Conservation (phyloP, 2,113 vertebrate species). For the Callochromis pleurospilus region DNA sequence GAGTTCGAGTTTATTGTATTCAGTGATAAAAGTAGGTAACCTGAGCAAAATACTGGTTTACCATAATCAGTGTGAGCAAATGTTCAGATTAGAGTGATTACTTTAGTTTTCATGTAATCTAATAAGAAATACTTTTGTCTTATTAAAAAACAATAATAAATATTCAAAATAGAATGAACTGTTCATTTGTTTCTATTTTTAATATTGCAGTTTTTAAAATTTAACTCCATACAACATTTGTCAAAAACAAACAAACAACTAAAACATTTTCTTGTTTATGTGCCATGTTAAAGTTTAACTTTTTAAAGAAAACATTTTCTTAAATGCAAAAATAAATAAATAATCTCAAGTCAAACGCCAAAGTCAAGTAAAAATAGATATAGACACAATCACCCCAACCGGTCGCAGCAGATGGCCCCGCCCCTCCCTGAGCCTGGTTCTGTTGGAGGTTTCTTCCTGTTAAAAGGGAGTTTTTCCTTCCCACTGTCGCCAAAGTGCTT, state of each 20-base stretch:
- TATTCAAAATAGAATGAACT: neutral
- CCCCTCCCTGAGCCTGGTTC: neutral
- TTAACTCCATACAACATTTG: neutral
- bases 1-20: neutral
- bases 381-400: neutral
- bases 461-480: neutral
- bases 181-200: neutral
- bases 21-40: neutral
- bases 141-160: neutral
- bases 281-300: neutral
- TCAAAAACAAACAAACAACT: neutral
- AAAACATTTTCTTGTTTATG: neutral
- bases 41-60: neutral
- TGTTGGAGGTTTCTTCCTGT: neutral
- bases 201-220: neutral
- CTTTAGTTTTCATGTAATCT: neutral
- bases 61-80: neutral
- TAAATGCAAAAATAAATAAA: neutral
- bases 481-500: neutral
- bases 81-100: neutral
- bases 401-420: accelerated
- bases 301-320: neutral
- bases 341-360: neutral
- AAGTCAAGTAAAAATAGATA: neutral
- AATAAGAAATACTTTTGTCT: neutral